Evolutionary conservation across 2,888 invertebrate species (phyloP), one percentile per base, ranked within the genome.

Genomic region (Pterobdella sp.): DNA sequence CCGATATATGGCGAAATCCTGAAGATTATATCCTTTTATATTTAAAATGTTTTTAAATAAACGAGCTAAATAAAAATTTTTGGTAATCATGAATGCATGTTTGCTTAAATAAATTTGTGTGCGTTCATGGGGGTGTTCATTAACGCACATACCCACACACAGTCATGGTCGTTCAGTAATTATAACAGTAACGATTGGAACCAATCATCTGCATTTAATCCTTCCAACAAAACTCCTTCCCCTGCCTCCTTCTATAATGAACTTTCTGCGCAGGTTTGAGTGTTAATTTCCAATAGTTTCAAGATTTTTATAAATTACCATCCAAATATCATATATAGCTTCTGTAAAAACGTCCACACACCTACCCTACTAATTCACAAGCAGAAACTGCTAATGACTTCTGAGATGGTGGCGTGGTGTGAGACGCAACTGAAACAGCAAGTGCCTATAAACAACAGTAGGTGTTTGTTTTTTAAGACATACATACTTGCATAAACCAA

Each of bases 401-500:
- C 18, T n/a, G 60, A 56, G n/a, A 56, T 56, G 60, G n/a, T 56
- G 60, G 60, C n/a, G 60, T 56, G 60, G 60, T 56, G 60, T 56
- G 60, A 56, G n/a, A 26, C 60, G 4, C 60, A 56, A 56, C 60
- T 56, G 3, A 56, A 56, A 56, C 60, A 56, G n/a, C 60, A 56
- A 56, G 60, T 56, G 60, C 60, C 60, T 56, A 56, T 56, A 26
- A 56, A 56, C 60, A 56, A 56, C 60, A 56, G 60, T 56, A 22
- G 14, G 60, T 56, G 60, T 26, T 26, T 56, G n/a, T 7, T 26
- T n/a, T n/a, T n/a, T n/a, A n/a, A n/a, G n/a, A n/a, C n/a, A n/a
- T n/a, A n/a, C n/a, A n/a, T n/a, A n/a, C n/a, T n/a, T 65, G 66
- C 22, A n/a, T 65, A 22, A 65, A 65, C 32, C 18, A 34, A 65